Evolutionary conservation across 2,797 vertebrate species (phyloP).

Genomic region (Gallinago nigripennis): DNA sequence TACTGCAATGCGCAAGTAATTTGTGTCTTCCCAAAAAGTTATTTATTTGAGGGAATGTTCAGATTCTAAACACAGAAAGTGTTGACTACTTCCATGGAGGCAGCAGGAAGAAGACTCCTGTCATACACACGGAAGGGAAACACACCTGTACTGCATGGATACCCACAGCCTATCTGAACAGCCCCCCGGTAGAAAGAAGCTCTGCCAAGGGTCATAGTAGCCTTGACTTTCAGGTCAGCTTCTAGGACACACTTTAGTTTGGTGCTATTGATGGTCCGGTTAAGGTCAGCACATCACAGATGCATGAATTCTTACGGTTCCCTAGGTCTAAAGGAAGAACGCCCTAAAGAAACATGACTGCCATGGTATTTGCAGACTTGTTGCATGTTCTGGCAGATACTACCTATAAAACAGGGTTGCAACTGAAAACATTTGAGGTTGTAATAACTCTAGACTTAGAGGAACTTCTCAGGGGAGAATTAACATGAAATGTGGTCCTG

Average conservation of each 20-base stretch:
- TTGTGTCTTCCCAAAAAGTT: conserved; percentile 36
- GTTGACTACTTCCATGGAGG: conserved; percentile 54
- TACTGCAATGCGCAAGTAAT: not conserved
- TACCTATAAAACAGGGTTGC: not conserved
- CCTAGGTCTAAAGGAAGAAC: not conserved
- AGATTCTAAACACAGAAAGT: conserved; percentile 21
- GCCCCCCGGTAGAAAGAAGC: not conserved
- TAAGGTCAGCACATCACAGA: not conserved
- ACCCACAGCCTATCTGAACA: not conserved
- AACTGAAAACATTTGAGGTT: conserved; percentile 13
- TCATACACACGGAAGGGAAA: conserved; percentile 40
- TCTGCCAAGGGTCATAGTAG: not conserved
- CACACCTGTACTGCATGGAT: not conserved
- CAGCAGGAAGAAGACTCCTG: conserved; percentile 46
- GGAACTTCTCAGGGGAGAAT: not conserved
- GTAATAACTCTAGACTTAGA: not conserved
- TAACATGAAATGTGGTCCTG: not conserved
- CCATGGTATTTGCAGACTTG: not conserved
- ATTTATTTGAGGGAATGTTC: conserved; percentile 17
- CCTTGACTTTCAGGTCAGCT: not conserved
- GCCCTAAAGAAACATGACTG: not conserved
- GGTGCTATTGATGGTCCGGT: not conserved
- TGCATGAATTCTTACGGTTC: not conserved
- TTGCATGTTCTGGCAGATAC: not conserved
- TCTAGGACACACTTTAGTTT: not conserved